Evolutionary conservation across 2,797 vertebrate genomes (phyloP).

Genomic region (Catharus ustulatus): DNA sequence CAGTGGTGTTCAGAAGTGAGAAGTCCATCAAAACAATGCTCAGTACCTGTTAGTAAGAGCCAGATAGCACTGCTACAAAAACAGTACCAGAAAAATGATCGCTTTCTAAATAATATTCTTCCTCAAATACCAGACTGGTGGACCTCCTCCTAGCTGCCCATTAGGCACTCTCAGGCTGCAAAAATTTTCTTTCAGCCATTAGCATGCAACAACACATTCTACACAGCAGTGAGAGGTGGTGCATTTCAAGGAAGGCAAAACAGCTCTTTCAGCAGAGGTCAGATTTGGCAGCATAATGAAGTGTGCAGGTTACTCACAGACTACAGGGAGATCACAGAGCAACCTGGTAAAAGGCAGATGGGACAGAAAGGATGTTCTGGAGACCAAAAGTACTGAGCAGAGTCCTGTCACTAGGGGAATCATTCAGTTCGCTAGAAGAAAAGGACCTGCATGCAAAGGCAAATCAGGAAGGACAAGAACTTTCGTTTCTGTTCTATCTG

Average conservation of each 20-base stretch:
- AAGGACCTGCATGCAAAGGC: background rate
- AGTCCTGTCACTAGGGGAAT: background rate
- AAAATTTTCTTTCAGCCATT: accelerated
- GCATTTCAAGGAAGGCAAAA: background rate
- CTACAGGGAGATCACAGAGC: background rate
- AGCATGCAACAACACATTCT: accelerated
- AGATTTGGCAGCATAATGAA: background rate
- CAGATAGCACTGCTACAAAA: background rate
- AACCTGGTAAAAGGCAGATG: background rate
- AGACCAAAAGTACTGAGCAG: background rate
- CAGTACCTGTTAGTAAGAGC: background rate
- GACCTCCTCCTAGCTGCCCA: background rate
- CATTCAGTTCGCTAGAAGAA: background rate
- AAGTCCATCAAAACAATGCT: background rate
- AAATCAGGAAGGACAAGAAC: background rate
- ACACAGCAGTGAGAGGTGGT: background rate
- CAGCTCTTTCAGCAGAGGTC: background rate
- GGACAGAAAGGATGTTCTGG: background rate
- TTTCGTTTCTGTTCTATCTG: background rate
- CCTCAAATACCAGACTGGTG: background rate
- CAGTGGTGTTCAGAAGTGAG: background rate
- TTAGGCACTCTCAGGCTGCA: background rate
- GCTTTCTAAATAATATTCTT: background rate
- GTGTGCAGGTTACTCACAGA: background rate
- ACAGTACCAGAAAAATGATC: background rate